Conservation (phyloP, 1,140 invertebrate genomes). For the honey bee (Apis mellifera) region DNA sequence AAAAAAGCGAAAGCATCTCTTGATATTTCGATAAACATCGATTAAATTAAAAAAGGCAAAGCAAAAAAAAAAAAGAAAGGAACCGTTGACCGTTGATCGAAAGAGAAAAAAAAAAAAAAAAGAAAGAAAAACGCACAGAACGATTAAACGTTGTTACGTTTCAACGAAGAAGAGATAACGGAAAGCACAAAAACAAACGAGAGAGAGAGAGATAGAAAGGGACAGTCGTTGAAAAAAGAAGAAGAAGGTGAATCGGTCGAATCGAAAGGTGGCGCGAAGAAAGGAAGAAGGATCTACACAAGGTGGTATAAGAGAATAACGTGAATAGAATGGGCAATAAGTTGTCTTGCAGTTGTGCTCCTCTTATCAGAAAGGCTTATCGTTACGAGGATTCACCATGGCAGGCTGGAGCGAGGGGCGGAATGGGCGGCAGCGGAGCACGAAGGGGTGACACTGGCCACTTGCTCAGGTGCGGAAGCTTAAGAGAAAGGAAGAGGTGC, state of each 20-base stretch:
- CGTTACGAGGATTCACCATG: slow-evolving; percentile 96
- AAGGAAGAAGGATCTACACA: slow-evolving; percentile 49
- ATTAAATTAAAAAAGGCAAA: slow-evolving; percentile 8
- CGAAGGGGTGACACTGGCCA: slow-evolving; percentile 93
- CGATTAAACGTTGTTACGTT: background rate
- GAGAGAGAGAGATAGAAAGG: background rate
- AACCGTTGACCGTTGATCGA: slow-evolving; percentile 12
- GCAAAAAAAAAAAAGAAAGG: background rate
- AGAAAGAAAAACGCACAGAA: slow-evolving; percentile 16
- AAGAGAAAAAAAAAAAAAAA: slow-evolving; percentile 7
- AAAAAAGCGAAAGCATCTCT: background rate
- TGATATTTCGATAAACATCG: background rate
- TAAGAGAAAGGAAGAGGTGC: slow-evolving; percentile 82
- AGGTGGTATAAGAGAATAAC: slow-evolving; percentile 46
- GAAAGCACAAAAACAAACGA: background rate
- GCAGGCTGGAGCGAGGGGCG: slow-evolving; percentile 84
- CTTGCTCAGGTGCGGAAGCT: slow-evolving; percentile 91
- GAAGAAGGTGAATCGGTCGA: slow-evolving; percentile 15
- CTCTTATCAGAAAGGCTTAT: slow-evolving; percentile 95
- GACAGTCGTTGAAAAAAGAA: slow-evolving; percentile 1
- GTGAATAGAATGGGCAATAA: slow-evolving; percentile 93
- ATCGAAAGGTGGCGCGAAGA: slow-evolving; percentile 34
- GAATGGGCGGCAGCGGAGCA: slow-evolving; percentile 70
- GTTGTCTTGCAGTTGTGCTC: slow-evolving; percentile 96
- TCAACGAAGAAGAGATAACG: background rate